Percentiles rank a stretch among this genome's conserved stretches.
phyloP scores from a whole-genome alignment of 2,113 vertebrate genomes.

The Tylochromis polylepis region DNA sequence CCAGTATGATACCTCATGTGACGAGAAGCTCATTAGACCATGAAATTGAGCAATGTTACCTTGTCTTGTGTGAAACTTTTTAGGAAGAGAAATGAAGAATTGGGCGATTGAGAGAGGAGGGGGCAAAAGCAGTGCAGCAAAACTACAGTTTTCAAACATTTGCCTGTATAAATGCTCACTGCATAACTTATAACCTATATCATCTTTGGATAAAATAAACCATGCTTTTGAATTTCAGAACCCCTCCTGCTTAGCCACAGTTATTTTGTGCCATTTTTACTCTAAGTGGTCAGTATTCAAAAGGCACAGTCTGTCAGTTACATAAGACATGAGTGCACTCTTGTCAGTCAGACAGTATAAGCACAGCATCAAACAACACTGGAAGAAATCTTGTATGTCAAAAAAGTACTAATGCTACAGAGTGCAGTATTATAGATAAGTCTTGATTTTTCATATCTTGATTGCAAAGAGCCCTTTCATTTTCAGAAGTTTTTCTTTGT shows the following conservation, averaged over 20 bases:
- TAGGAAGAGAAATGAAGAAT: neutral
- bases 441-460: neutral
- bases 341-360: neutral
- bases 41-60: slow-evolving; percentile 66
- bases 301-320: neutral
- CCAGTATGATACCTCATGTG: slow-evolving; percentile 39
- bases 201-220: neutral
- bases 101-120: neutral
- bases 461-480: neutral
- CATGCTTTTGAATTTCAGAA: neutral
- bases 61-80: slow-evolving; percentile 8
- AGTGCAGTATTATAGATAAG: neutral
- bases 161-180: neutral
- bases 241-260: neutral
- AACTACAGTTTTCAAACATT: neutral
- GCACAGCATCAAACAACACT: neutral
- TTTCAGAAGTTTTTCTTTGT: neutral
- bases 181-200: neutral
- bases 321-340: neutral
- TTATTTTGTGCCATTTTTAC: neutral
- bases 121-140: neutral
- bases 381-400: neutral
- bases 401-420: neutral
- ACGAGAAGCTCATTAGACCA: slow-evolving; percentile 47
- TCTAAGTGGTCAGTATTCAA: neutral